Percentiles rank a stretch among this genome's conserved stretches.
Conservation (phyloP, 2,797 vertebrate genomes). For the Tangara arthus region DNA sequence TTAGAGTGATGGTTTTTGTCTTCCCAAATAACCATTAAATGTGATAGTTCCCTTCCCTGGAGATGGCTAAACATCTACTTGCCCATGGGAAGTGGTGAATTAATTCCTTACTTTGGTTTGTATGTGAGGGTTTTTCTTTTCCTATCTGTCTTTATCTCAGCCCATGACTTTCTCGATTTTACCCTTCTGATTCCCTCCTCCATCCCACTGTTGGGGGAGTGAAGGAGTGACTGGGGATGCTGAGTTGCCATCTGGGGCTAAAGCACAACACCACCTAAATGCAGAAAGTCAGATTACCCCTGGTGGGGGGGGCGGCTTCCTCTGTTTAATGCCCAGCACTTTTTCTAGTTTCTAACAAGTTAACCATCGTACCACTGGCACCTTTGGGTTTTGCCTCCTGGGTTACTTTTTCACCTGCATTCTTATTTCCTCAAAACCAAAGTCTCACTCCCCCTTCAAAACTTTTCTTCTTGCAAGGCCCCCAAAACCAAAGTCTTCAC, state of each 20-base stretch:
- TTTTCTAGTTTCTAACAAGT: background rate
- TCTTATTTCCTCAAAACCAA: background rate
- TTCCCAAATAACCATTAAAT: background rate
- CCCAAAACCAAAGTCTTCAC: background rate
- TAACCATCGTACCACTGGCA: background rate
- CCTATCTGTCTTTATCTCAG: background rate
- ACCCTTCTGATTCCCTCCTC: background rate
- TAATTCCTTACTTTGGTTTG: background rate
- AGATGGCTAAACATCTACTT: background rate
- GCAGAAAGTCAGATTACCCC: background rate
- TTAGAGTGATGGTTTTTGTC: background rate
- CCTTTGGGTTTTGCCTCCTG: background rate
- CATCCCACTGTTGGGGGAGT: background rate
- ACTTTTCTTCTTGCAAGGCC: background rate
- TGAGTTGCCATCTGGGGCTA: background rate
- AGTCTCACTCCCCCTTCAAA: background rate
- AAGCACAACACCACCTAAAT: background rate
- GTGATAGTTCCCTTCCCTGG: background rate
- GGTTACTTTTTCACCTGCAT: background rate
- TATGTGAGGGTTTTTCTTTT: background rate
- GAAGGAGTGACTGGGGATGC: background rate
- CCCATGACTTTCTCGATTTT: background rate
- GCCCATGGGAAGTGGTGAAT: background rate
- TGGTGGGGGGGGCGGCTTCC: background rate
- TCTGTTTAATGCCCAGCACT: background rate